These are phyloP conservation scores for Hirudinaria manillensis DNA, from an alignment of 2,888 invertebrate genomes.

Conservation along the genomic window DNA sequence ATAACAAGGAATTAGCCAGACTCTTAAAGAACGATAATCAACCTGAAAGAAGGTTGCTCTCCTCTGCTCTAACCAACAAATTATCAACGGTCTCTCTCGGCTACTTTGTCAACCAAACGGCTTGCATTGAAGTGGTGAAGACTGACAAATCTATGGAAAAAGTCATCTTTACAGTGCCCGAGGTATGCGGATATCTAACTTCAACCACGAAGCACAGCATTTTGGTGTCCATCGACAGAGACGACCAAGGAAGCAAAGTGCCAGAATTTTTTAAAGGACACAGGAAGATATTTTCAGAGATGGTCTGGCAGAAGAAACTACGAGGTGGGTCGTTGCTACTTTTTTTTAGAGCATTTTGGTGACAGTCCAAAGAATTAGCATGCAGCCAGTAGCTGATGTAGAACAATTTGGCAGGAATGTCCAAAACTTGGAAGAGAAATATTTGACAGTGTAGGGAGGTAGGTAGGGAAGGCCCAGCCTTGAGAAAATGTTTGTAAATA, in stretches of 20 bases:
- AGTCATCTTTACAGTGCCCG: constrained; percentile 97
- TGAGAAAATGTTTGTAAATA: too few species aligned
- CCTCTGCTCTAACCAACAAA: background rate
- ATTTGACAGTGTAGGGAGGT: too few species aligned
- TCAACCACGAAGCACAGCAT: constrained; percentile 87
- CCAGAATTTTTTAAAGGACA: constrained; percentile 68
- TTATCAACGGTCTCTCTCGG: constrained; percentile 71
- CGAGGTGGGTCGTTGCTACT: constrained; percentile 64
- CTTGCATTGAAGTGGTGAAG: constrained; percentile 98
- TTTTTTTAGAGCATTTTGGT: background rate
- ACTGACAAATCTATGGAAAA: constrained; percentile 90
- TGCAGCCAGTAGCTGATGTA: too few species aligned
- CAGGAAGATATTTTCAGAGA: constrained; percentile 92
- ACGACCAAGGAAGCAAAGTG: constrained; percentile 91
- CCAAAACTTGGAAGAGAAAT: too few species aligned
- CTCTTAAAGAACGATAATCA: background rate
- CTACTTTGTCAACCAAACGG: constrained; percentile 93
- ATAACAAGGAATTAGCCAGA: background rate
- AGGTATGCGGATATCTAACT: constrained; percentile 94
- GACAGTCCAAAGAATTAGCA: too few species aligned
- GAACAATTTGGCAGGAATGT: too few species aligned
- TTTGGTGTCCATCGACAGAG: constrained; percentile 74
- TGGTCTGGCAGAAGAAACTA: constrained; percentile 99
- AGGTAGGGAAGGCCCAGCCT: too few species aligned
- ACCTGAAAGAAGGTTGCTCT: background rate